Evolutionary conservation across 2,888 invertebrate species (phyloP).

Genomic region (Drosophila mayaguana): DNA sequence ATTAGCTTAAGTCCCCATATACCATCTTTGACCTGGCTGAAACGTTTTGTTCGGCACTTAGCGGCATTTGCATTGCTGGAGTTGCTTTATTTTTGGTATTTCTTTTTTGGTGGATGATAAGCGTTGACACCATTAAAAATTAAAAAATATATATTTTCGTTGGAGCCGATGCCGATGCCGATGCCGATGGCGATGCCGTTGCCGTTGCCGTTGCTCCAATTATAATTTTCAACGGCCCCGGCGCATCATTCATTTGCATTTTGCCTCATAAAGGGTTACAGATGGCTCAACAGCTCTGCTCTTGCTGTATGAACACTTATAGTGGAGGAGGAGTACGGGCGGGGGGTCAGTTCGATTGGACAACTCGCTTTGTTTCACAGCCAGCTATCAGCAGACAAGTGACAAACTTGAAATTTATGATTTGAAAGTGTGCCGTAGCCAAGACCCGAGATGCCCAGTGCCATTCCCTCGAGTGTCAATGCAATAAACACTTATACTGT

Average conservation of each 20-base stretch:
- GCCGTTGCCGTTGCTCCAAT: constrained; percentile 63
- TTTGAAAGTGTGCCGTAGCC: constrained; percentile 73
- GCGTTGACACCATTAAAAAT: constrained; percentile 79
- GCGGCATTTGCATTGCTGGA: constrained; percentile 63
- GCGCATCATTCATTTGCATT: constrained; percentile 75
- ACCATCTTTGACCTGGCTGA: background rate
- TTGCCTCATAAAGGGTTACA: constrained; percentile 34
- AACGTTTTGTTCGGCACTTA: constrained; percentile 74
- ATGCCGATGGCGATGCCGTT: constrained; percentile 31
- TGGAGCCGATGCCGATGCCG: constrained; percentile 16
- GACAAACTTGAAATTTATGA: constrained; percentile 79
- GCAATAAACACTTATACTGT: constrained; percentile 73
- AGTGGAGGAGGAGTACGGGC: background rate
- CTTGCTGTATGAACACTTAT: background rate
- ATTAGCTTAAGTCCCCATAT: background rate
- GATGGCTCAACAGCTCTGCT: constrained; percentile 3
- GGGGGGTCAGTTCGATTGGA: constrained; percentile 23
- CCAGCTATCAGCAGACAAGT: constrained; percentile 69
- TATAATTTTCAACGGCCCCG: constrained; percentile 72
- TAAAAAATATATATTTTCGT: constrained; percentile 57
- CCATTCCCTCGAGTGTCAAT: constrained; percentile 67
- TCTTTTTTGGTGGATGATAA: constrained; percentile 62
- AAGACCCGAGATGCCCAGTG: constrained; percentile 24
- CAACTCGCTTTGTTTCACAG: constrained; percentile 56
- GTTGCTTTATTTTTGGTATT: constrained; percentile 30